Percentiles rank a stretch among this genome's conserved stretches.
phyloP scores from a whole-genome alignment of 2,797 vertebrate genomes.

The Chaetophractus vellerosus region DNA sequence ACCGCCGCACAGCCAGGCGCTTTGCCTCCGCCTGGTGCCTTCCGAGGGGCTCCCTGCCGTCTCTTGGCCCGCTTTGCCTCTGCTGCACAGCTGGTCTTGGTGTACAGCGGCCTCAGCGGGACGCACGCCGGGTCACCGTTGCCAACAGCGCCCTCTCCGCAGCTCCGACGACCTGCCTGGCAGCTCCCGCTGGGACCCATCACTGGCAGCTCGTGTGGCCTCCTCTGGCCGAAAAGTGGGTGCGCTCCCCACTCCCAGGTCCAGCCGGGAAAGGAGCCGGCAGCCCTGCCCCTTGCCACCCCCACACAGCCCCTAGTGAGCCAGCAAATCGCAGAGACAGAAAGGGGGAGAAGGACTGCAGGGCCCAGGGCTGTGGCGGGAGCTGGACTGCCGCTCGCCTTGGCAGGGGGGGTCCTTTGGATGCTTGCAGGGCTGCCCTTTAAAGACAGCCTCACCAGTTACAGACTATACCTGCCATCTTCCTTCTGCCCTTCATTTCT shows the following conservation, averaged over 20 bases:
- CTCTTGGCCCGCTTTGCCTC: not conserved
- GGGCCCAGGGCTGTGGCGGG: not conserved
- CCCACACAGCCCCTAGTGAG: not conserved
- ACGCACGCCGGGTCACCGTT: constrained; percentile 2
- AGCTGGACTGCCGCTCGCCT: not conserved
- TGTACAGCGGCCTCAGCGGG: not conserved
- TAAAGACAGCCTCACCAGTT: not conserved
- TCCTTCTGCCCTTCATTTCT: not conserved
- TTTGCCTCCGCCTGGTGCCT: not conserved
- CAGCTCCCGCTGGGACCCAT: not conserved
- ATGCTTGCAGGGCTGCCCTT: not conserved
- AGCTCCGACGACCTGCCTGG: not conserved
- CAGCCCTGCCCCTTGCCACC: fast-evolving
- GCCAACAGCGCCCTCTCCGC: constrained; percentile 41
- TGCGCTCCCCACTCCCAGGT: not conserved
- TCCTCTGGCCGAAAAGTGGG: not conserved
- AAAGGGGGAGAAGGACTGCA: not conserved
- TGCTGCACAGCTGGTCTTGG: not conserved
- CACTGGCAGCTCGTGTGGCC: not conserved
- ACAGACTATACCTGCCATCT: not conserved
- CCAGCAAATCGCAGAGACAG: too few relatives aligned
- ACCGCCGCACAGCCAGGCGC: not conserved
- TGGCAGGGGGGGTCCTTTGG: not conserved
- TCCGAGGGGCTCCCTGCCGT: not conserved
- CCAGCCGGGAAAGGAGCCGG: not conserved